Evolutionary conservation across 2,888 invertebrate genomes (phyloP), one percentile per base, ranked within the genome.

Genomic region (Cyaniris semiargus): DNA sequence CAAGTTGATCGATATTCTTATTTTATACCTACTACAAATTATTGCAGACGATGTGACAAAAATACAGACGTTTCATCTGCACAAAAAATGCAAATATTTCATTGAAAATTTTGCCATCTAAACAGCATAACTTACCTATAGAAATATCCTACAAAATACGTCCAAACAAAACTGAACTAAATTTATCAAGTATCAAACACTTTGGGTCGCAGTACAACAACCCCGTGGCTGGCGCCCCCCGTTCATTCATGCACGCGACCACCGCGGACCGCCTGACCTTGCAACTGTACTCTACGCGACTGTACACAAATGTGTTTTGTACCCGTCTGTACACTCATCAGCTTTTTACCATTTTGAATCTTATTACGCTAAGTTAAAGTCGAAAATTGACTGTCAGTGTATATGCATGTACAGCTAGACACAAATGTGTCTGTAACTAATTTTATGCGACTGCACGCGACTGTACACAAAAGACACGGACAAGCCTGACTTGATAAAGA

Each of bases 161-260:
- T 5, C 38, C 38, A 38, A 38, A 38, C 38, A 38, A 38, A 38
- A 38, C 10, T 38, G 38, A 38, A 38, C 38, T 10, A 38, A 44
- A 44, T 44, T 6, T 21, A 18, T 31, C 76, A 44, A 38, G 60
- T 44, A 18, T 44, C 44, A 76, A 66, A 13, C 23, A 15, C 44
- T 31, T 76, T 66, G 18, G 23, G 15, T 60, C 10, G 38, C 60
- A 44, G 27, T 76, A 38, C 38, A 34, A 58, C 75, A 56, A 66
- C 66, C 66, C 66, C 66, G 27, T 66, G 66, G 86, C 71, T 79
- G 80, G 80, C 88, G 81, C 81, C 81, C 81, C 81, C 78, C 87
- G 86, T 88, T 89, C 90, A 90, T 90, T 90, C 89, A 90, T 86
- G 84, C 79, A 81, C 44, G 72, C 72, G 74, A 38, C 38, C 23